phyloP scores from a whole-genome alignment of 2,113 vertebrate species.

The Neolamprologus longior region DNA sequence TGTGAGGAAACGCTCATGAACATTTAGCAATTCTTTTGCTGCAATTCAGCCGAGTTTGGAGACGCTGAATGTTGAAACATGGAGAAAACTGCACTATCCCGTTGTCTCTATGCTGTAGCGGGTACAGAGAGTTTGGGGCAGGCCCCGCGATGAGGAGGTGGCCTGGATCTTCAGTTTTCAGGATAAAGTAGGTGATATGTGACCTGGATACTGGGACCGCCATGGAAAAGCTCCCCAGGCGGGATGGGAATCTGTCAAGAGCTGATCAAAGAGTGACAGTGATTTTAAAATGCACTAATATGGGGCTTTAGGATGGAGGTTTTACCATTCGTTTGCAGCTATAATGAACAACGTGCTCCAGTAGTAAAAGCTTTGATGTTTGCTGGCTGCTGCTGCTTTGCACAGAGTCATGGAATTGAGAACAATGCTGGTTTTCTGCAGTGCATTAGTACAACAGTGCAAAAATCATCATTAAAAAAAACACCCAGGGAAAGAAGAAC shows the following conservation, averaged over 20 bases:
- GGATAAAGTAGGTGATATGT: constrained; percentile 45
- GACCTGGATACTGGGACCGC: constrained; percentile 36
- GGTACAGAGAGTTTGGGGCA: neutral
- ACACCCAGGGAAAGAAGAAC: neutral
- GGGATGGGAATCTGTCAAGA: neutral
- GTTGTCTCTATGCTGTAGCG: neutral
- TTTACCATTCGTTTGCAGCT: neutral
- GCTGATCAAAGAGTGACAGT: neutral
- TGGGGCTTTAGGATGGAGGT: neutral
- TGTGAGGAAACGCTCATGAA: neutral
- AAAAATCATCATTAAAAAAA: constrained; percentile 22
- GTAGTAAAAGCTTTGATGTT: neutral
- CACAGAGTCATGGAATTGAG: neutral
- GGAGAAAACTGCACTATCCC: neutral
- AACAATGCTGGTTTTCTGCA: neutral
- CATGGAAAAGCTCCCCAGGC: constrained; percentile 39
- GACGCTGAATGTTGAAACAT: neutral
- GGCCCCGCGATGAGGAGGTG: constrained; percentile 1
- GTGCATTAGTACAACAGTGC: neutral
- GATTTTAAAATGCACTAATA: neutral
- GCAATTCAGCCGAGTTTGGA: neutral
- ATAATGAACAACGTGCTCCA: neutral
- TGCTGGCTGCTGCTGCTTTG: neutral
- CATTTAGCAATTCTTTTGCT: neutral
- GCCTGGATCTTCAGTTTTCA: constrained; percentile 43